Conservation (phyloP, 2,797 vertebrate genomes). For the Podarcis siculus region DNA sequence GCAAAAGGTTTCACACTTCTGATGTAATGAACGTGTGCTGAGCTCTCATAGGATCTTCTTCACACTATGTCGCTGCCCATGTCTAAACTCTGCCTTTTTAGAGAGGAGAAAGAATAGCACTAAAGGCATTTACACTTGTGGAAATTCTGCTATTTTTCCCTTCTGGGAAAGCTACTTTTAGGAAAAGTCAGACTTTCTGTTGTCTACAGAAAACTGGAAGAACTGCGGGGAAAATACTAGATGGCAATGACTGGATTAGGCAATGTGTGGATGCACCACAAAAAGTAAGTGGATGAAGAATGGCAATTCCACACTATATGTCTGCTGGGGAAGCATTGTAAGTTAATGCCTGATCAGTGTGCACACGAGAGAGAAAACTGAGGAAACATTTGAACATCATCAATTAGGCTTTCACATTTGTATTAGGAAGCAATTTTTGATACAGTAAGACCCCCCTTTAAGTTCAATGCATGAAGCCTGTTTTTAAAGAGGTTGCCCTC, state of each 20-base stretch:
- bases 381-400: not conserved
- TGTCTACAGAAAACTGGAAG: not conserved
- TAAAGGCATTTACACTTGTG: not conserved
- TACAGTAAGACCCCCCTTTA: not conserved
- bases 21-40: too few species aligned
- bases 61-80: too few species aligned
- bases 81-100: too few species aligned
- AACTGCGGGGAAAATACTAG: not conserved
- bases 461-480: not conserved
- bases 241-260: not conserved
- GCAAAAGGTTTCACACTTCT: too few species aligned
- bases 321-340: not conserved
- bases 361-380: not conserved
- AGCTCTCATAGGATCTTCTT: too few species aligned
- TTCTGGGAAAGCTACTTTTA: too few species aligned
- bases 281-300: not conserved
- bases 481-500: not conserved
- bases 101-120: too few species aligned
- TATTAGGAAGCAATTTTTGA: not conserved
- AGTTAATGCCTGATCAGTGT: not conserved
- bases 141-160: not conserved
- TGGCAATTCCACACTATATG: not conserved
- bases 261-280: not conserved
- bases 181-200: not conserved
- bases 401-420: not conserved